These are phyloP conservation scores for Chelmon rostratus DNA, from an alignment of 2,797 vertebrate species.

Conservation along the genomic window DNA sequence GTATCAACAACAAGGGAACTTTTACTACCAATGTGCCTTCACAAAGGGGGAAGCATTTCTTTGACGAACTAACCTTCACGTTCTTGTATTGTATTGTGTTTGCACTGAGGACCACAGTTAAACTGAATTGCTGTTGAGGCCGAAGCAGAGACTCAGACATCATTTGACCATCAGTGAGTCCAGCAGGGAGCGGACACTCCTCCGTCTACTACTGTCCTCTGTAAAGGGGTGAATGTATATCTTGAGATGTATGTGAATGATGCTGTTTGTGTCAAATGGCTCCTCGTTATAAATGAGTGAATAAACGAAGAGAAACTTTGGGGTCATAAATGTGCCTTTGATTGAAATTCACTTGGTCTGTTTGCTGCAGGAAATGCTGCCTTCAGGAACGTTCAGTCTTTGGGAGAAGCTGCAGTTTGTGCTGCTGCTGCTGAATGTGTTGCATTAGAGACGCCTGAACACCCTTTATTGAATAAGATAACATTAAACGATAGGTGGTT, in stretches of 20 bases:
- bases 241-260: slow-evolving; percentile 30
- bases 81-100: slow-evolving; percentile 1
- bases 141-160: background rate
- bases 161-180: too few relatives aligned
- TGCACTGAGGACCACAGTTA: slow-evolving; percentile 2
- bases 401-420: too few relatives aligned
- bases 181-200: background rate
- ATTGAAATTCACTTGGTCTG: slow-evolving; percentile 10
- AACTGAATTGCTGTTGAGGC: background rate
- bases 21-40: slow-evolving; percentile 31
- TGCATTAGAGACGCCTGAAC: too few relatives aligned
- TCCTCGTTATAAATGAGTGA: background rate
- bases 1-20: slow-evolving; percentile 33
- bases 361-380: too few relatives aligned
- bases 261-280: slow-evolving; percentile 61
- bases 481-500: too few relatives aligned
- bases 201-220: slow-evolving; percentile 38
- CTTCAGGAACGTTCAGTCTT: background rate
- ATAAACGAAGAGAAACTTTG: slow-evolving; percentile 9
- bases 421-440: too few relatives aligned
- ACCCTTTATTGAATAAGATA: too few relatives aligned
- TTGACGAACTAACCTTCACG: background rate
- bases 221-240: slow-evolving; percentile 38
- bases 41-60: background rate
- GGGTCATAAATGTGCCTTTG: slow-evolving; percentile 40